These are phyloP conservation scores for Drosophila villosipedis DNA, from an alignment of 2,888 invertebrate species.

Conservation along the genomic window DNA sequence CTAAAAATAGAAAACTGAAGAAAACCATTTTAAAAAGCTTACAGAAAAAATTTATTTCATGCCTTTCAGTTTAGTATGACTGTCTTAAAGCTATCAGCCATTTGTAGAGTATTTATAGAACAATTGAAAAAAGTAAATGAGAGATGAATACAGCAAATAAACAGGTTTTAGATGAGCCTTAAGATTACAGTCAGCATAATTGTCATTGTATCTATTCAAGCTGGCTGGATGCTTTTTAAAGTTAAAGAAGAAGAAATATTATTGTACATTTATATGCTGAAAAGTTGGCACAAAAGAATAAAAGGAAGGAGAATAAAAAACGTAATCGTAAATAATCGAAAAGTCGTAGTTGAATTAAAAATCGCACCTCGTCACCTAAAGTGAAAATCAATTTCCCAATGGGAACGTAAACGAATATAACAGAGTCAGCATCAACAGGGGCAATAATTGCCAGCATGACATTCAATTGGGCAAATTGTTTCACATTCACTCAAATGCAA, in stretches of 20 bases:
- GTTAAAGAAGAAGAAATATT: background rate
- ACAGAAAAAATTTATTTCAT: background rate
- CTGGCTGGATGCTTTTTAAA: background rate
- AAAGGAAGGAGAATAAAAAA: background rate
- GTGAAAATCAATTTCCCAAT: constrained; percentile 10
- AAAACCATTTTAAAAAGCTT: background rate
- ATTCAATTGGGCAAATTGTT: constrained; percentile 56
- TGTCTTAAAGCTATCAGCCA: background rate
- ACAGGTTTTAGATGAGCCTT: too few relatives aligned
- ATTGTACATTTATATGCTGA: background rate
- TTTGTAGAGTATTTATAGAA: background rate
- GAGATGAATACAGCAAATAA: background rate
- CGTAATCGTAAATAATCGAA: background rate
- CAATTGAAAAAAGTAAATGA: background rate
- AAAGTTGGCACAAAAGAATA: background rate
- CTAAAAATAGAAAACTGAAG: background rate
- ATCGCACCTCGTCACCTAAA: constrained; percentile 1
- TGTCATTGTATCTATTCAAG: background rate
- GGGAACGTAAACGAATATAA: background rate
- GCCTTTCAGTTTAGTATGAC: background rate
- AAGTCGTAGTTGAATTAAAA: background rate
- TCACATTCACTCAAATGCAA: constrained; percentile 1
- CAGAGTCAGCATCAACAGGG: background rate
- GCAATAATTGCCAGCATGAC: constrained; percentile 32
- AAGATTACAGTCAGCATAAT: background rate